These are phyloP conservation scores for Chrysolina americana DNA, from an alignment of 2,888 invertebrate genomes.

Conservation along the genomic window DNA sequence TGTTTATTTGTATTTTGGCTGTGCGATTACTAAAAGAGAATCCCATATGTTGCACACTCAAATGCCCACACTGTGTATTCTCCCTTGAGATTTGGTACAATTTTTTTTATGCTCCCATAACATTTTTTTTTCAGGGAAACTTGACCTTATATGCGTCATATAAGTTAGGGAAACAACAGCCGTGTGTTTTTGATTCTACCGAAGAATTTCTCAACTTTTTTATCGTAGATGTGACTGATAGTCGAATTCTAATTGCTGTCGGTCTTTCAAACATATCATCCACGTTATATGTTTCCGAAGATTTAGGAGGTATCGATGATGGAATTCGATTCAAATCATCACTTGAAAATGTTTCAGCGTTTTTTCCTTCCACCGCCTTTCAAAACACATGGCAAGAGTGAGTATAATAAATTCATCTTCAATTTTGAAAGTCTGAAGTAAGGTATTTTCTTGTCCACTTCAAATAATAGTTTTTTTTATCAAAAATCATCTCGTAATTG, in stretches of 20 bases:
- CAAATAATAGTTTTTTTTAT: too few species aligned
- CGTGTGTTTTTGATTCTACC: constrained; percentile 83
- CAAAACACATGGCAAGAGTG: constrained; percentile 87
- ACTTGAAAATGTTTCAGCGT: constrained; percentile 85
- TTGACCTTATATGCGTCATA: constrained; percentile 83
- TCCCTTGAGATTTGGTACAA: too few species aligned
- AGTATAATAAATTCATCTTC: constrained; percentile 65
- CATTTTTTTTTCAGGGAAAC: constrained; percentile 47
- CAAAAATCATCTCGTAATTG: too few species aligned
- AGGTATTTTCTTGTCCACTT: too few species aligned
- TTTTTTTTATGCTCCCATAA: background rate
- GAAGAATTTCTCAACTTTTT: constrained; percentile 80
- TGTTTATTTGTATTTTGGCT: too few species aligned
- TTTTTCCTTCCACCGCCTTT: constrained; percentile 87
- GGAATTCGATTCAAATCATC: constrained; percentile 83
- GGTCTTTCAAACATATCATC: constrained; percentile 82
- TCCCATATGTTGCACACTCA: too few species aligned
- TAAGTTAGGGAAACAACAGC: constrained; percentile 79
- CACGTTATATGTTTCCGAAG: constrained; percentile 87
- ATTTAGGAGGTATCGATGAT: constrained; percentile 70
- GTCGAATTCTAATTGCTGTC: constrained; percentile 85
- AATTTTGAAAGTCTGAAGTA: background rate
- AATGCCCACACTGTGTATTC: too few species aligned
- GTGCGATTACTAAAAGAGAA: too few species aligned
- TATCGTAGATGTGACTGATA: constrained; percentile 87